Percentiles rank a stretch among this genome's conserved stretches.
phyloP scores from a whole-genome alignment of 1,140 invertebrate genomes.

The Ips nitidus region DNA sequence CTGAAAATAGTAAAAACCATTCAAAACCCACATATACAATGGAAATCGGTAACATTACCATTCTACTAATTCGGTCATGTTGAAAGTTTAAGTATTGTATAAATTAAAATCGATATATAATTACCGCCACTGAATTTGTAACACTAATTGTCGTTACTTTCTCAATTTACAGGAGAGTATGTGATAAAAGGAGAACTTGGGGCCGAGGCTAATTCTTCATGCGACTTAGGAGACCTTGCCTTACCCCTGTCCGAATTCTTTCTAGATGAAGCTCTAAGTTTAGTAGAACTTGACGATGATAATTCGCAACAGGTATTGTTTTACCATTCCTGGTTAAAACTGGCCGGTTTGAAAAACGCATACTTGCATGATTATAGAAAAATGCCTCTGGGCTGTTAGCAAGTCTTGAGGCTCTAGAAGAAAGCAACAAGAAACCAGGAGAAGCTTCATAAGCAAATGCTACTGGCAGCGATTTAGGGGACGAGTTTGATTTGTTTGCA shows the following conservation, averaged over 20 bases:
- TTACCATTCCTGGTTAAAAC: neutral
- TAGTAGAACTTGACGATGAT: slow-evolving; percentile 70
- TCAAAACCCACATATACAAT: too few relatives aligned
- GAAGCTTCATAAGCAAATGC: slow-evolving; percentile 8
- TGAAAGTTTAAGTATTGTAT: too few relatives aligned
- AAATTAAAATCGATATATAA: too few relatives aligned
- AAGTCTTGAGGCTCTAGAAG: slow-evolving; percentile 24
- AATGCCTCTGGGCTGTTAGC: slow-evolving; percentile 47
- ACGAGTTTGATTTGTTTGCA: slow-evolving; percentile 56
- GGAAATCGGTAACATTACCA: too few relatives aligned
- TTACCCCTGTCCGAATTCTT: slow-evolving; percentile 62
- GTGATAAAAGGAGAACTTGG: slow-evolving; percentile 57
- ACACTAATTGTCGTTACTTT: too few relatives aligned
- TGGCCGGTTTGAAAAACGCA: neutral
- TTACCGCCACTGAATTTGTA: too few relatives aligned
- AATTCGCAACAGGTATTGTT: slow-evolving; percentile 53
- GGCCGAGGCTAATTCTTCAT: slow-evolving; percentile 42
- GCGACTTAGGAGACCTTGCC: slow-evolving; percentile 53
- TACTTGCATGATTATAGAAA: slow-evolving; percentile 13
- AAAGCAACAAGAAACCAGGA: slow-evolving; percentile 16
- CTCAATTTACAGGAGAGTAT: slow-evolving; percentile 59
- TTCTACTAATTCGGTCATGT: too few relatives aligned
- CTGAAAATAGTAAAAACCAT: too few relatives aligned
- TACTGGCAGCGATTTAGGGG: slow-evolving; percentile 39
- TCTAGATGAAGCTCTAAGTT: slow-evolving; percentile 71